Conservation (phyloP, 1,140 invertebrate species). For the Drosophila tropicalis region DNA sequence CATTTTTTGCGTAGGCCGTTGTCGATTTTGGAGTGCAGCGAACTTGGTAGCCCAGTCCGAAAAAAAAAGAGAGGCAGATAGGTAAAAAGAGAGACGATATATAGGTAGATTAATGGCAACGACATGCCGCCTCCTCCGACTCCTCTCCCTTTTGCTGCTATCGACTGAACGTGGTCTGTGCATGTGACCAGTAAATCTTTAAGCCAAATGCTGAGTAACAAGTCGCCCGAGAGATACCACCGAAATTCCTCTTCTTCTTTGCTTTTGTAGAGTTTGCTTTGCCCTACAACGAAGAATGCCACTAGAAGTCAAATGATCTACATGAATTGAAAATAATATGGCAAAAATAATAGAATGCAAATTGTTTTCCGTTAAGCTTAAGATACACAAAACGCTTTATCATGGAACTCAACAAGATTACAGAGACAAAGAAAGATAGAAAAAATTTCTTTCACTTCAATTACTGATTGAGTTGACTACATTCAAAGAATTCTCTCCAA, state of each 20-base stretch:
- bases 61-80: not conserved
- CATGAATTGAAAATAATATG: conserved; percentile 8
- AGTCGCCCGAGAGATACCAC: conserved; percentile 1
- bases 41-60: conserved; percentile 67
- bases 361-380: conserved; percentile 6
- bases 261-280: not conserved
- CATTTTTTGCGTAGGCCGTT: conserved; percentile 74
- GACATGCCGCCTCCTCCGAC: not conserved
- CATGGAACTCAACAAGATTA: not conserved
- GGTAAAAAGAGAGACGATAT: not conserved
- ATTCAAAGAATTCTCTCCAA: no score
- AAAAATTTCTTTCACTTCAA: not conserved
- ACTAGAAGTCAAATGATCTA: conserved; percentile 3
- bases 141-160: not conserved
- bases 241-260: not conserved
- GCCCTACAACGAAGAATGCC: not conserved
- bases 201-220: not conserved
- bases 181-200: conserved; percentile 68
- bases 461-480: not conserved
- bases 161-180: conserved; percentile 20
- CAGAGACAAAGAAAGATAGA: not conserved
- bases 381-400: not conserved
- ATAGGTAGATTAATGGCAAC: conserved; percentile 21
- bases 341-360: not conserved
- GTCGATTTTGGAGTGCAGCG: conserved; percentile 58